These are phyloP conservation scores for Euplagia quadripunctaria DNA, from an alignment of 2,888 invertebrate genomes.

Conservation along the genomic window DNA sequence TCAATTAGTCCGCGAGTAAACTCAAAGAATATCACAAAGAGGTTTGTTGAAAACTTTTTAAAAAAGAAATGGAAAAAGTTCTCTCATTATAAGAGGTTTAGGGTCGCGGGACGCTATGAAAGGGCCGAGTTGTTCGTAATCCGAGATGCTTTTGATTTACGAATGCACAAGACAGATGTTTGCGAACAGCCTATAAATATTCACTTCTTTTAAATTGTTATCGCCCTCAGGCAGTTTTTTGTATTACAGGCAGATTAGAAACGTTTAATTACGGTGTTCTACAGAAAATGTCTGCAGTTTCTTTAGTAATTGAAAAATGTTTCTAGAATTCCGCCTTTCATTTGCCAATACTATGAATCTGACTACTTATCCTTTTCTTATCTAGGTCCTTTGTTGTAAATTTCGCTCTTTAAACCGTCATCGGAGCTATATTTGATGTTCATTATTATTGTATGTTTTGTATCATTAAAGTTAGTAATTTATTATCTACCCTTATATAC, in stretches of 20 bases:
- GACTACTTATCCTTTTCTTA: background rate
- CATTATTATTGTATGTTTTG: too few species aligned
- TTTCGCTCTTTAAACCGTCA: background rate
- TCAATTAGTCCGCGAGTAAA: slow-evolving; percentile 65
- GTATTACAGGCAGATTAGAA: slow-evolving; percentile 17
- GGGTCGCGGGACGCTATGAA: slow-evolving; percentile 58
- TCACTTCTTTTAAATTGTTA: slow-evolving; percentile 21
- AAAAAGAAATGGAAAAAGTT: slow-evolving; percentile 81
- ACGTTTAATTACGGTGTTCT: slow-evolving; percentile 13
- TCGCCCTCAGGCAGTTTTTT: background rate
- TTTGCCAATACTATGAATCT: background rate
- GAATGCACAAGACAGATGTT: slow-evolving; percentile 50
- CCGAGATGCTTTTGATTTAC: slow-evolving; percentile 48
- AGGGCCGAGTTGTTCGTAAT: slow-evolving; percentile 43
- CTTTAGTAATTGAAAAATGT: slow-evolving; percentile 12
- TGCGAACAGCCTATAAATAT: slow-evolving; percentile 43
- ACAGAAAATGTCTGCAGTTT: slow-evolving; percentile 3
- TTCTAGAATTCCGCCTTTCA: background rate
- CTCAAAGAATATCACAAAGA: slow-evolving; percentile 64
- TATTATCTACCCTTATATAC: too few species aligned
- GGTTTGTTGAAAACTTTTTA: slow-evolving; percentile 53
- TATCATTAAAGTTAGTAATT: too few species aligned
- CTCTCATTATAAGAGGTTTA: slow-evolving; percentile 81
- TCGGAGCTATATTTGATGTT: too few species aligned
- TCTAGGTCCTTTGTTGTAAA: background rate